Conservation (phyloP, 2,888 invertebrate genomes). For the Napeogenes inachia region DNA sequence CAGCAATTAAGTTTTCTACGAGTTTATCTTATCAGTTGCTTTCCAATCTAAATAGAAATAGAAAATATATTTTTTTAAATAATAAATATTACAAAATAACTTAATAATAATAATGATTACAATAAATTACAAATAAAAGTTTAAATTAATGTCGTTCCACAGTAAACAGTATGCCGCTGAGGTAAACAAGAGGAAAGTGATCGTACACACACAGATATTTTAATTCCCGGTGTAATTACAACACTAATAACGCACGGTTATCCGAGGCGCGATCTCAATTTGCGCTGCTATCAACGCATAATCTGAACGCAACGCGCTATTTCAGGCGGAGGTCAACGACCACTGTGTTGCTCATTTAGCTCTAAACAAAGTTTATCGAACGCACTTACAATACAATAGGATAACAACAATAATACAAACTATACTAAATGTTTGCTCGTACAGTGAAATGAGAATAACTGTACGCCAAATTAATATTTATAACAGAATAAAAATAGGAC, state of each 20-base stretch:
- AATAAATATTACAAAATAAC: no score
- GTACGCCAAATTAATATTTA: background rate
- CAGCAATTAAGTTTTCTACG: constrained; percentile 1
- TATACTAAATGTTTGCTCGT: constrained; percentile 16
- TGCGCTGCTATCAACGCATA: constrained; percentile 50
- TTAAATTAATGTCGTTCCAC: no score
- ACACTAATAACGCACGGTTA: constrained; percentile 38
- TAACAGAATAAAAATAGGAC: no score
- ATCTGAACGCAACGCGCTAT: constrained; percentile 57
- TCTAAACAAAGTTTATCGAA: constrained; percentile 75
- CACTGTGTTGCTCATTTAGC: constrained; percentile 70
- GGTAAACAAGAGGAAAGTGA: constrained; percentile 15
- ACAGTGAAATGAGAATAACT: background rate
- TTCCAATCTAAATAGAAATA: background rate
- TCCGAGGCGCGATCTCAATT: constrained; percentile 51
- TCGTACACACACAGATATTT: constrained; percentile 26
- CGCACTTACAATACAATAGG: constrained; percentile 61
- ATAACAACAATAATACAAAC: constrained; percentile 56
- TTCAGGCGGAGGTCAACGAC: constrained; percentile 60
- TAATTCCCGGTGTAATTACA: constrained; percentile 34
- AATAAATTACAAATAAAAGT: no score
- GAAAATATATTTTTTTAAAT: background rate
- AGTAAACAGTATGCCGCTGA: background rate
- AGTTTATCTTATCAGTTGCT: background rate
- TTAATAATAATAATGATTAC: no score